Base-by-base conservation (phyloP, 2,888 invertebrate species). In the Eucera pruinosa region DNA sequence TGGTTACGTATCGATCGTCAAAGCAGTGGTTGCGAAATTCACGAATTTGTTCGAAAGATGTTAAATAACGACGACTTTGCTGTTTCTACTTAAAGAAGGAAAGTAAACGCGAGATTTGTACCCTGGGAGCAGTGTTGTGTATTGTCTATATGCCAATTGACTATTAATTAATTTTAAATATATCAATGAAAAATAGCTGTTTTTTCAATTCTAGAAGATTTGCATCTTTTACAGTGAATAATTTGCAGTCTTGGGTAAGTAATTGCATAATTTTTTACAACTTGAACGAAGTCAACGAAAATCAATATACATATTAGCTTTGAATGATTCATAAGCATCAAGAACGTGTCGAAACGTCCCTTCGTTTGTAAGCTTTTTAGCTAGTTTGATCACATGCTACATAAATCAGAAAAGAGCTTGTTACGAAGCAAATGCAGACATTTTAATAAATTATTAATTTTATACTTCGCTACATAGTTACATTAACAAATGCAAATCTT, bases 51-150 rank as follows among this genome's bases (percentile, higher is more conserved):
- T 52, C 20, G 23, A 23, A 36, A 33, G 15, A 18, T 41, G 47
- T 62, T 36, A 15, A 27, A 11, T 30, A 25, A 58, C 23, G 23
- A 73, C 45, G 23, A 30, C 2, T 27, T n/a, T 6, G 45, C 45
- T 65, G 64, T 64, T 69, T 69, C 45, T 39, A 54, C 36, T 27
- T 54, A 27, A 69, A 47, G 36, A 45, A 52, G 18, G 45, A 69
- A 72, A 60, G 52, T 68, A 68, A 60, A 66, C 55, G 41, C 54
- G 43, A 54, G 45, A 45, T 27, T 20, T 78, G 33, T 52, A 58
- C 66, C 27, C 41, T 41, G 47, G 50, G 58, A 80, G 61, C 75
- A 75, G 75, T 68, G 80, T 80, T 80, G 75, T 80, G 75, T 75
- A 80, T 68, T 65, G 64, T 71, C 67, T 61, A 64, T 41, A 52